Evolutionary conservation across 2,797 vertebrate species (phyloP).

Genomic region (Semotilus atromaculatus): DNA sequence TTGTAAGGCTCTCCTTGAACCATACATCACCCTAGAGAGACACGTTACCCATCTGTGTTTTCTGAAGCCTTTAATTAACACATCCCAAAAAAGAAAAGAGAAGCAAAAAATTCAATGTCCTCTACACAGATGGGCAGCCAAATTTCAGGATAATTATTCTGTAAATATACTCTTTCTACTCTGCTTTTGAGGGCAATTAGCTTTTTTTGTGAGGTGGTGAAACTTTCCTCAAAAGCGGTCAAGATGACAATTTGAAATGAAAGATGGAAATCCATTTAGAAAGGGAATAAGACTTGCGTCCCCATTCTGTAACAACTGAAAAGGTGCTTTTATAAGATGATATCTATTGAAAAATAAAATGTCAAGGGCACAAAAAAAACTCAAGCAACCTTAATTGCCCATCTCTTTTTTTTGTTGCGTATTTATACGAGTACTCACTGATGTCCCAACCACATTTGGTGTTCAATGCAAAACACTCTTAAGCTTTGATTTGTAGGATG

Average conservation of each 20-base stretch:
- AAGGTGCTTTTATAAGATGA: slow-evolving; percentile 83
- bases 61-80: slow-evolving; percentile 86
- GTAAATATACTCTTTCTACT: slow-evolving; percentile 83
- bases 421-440: slow-evolving; percentile 77
- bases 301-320: slow-evolving; percentile 78
- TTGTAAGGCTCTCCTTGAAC: slow-evolving; percentile 86
- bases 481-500: slow-evolving; percentile 70
- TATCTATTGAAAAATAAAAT: slow-evolving; percentile 81
- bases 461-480: slow-evolving; percentile 75
- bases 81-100: slow-evolving; percentile 80
- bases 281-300: slow-evolving; percentile 79
- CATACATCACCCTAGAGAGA: slow-evolving; percentile 79
- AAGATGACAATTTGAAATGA: slow-evolving; percentile 72
- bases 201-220: slow-evolving; percentile 82
- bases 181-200: slow-evolving; percentile 80
- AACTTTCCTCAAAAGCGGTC: slow-evolving; percentile 80
- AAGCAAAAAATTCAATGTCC: slow-evolving; percentile 80
- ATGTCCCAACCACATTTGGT: slow-evolving; percentile 68
- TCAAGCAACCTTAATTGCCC: slow-evolving; percentile 75
- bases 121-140: slow-evolving; percentile 83
- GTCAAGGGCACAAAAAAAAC: slow-evolving; percentile 82
- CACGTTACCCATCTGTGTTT: slow-evolving; percentile 87
- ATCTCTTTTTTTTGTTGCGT: slow-evolving; percentile 74
- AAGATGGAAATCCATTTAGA: slow-evolving; percentile 81
- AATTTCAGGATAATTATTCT: slow-evolving; percentile 86